A percentile compares a stretch with the other conserved stretches of the same genome.
These are phyloP conservation scores for Takifugu bimaculatus DNA, from an alignment of 2,113 vertebrate genomes.

Conservation along the genomic window DNA sequence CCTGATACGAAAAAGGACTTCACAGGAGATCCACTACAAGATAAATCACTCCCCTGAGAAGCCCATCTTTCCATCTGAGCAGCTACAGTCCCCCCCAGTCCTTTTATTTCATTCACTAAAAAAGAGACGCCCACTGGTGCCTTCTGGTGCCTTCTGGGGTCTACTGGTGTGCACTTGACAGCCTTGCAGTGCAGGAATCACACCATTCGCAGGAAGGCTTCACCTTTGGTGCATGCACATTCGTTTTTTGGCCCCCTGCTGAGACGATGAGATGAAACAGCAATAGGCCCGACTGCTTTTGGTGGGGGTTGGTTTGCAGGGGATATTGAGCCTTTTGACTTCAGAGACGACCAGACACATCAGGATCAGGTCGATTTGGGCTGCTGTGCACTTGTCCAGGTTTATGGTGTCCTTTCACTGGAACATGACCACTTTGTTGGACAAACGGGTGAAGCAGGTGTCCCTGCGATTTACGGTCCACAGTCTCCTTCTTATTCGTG, in stretches of 20 bases:
- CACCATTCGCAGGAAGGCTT: conserved; percentile 40
- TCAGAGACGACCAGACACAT: conserved; percentile 55
- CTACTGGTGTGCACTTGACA: conserved; percentile 77
- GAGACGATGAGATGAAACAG: conserved; percentile 17
- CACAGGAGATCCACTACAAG: conserved; percentile 82
- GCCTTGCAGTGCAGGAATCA: conserved; percentile 67
- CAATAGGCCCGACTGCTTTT: neutral
- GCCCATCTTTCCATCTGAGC: conserved; percentile 78
- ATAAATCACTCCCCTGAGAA: conserved; percentile 85
- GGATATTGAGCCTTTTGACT: conserved; percentile 35
- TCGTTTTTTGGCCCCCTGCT: neutral
- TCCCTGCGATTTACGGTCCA: neutral
- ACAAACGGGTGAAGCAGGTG: conserved; percentile 47
- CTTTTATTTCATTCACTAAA: conserved; percentile 14
- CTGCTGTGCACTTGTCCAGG: conserved; percentile 42
- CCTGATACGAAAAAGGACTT: conserved; percentile 96
- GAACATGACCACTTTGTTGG: conserved; percentile 45
- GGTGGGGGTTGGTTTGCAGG: conserved; percentile 5
- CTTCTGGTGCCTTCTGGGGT: conserved; percentile 48
- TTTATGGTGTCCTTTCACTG: conserved; percentile 53
- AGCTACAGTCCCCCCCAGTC: conserved; percentile 66
- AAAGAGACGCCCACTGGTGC: conserved; percentile 56
- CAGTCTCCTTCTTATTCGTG: too few species aligned
- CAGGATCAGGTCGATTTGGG: conserved; percentile 54
- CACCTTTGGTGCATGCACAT: neutral